phyloP scores from a whole-genome alignment of 2,113 vertebrate species.

The Sterrhoptilus dennistouni region DNA sequence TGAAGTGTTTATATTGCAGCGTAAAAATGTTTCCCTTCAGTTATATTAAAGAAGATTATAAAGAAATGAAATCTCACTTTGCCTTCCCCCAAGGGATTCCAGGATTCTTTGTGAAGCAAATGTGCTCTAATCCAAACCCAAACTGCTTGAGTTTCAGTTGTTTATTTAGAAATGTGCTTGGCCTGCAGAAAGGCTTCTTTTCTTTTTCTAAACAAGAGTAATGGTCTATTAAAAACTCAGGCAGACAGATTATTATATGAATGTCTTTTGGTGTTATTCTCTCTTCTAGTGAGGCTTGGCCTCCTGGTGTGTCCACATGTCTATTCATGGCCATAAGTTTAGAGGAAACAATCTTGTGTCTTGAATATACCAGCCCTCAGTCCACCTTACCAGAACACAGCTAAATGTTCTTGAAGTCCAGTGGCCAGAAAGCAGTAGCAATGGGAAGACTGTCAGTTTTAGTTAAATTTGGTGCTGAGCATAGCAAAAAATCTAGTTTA shows the following conservation, averaged over 20 bases:
- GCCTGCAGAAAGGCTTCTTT: not conserved
- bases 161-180: not conserved
- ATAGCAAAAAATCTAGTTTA: not conserved
- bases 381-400: not conserved
- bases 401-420: not conserved
- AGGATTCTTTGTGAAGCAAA: not conserved
- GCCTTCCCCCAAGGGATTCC: not conserved
- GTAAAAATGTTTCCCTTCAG: not conserved
- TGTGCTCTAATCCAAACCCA: not conserved
- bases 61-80: not conserved
- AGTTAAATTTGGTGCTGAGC: rapidly evolving
- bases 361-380: not conserved
- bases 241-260: not conserved
- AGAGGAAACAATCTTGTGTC: not conserved
- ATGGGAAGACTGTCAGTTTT: not conserved
- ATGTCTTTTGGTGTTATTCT: not conserved
- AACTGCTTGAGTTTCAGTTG: not conserved
- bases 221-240: not conserved
- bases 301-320: not conserved
- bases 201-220: not conserved
- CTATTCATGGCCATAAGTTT: not conserved
- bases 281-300: not conserved
- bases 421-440: not conserved
- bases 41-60: not conserved
- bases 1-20: not conserved